Conservation (phyloP, 2,888 invertebrate species). For the Mesorhabditis sp. region DNA sequence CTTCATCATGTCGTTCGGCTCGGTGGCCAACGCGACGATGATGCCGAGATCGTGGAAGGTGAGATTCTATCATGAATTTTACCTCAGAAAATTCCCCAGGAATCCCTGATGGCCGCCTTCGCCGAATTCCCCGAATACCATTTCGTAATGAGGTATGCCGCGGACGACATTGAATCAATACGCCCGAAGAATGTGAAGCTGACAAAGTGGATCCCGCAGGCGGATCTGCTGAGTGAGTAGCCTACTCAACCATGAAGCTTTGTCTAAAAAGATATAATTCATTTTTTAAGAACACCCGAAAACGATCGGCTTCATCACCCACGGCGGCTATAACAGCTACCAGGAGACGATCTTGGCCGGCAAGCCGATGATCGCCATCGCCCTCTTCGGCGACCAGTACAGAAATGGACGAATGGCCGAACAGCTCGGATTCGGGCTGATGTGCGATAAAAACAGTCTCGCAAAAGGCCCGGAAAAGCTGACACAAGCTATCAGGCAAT, state of each 20-base stretch:
- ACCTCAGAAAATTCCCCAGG: constrained; percentile 25
- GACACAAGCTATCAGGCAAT: constrained; percentile 11
- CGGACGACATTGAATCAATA: constrained; percentile 18
- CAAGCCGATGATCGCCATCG: constrained; percentile 34
- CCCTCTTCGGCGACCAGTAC: constrained; percentile 39
- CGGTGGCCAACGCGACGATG: constrained; percentile 29
- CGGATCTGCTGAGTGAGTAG: constrained; percentile 28
- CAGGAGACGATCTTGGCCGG: constrained; percentile 38
- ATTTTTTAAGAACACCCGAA: constrained; percentile 68
- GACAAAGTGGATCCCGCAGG: constrained; percentile 45
- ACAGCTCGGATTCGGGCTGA: constrained; percentile 31
- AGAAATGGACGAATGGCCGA: constrained; percentile 36
- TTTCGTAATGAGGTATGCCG: constrained; percentile 35
- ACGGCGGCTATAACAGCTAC: constrained; percentile 71
- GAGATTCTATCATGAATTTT: constrained; percentile 9
- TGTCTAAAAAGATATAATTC: too few species aligned
- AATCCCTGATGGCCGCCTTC: constrained; percentile 20
- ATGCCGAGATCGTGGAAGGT: constrained; percentile 32
- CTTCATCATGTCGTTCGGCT: constrained; percentile 44
- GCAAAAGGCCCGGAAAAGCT: background rate
- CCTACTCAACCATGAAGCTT: too few species aligned
- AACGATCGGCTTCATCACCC: constrained; percentile 70
- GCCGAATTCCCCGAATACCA: constrained; percentile 32
- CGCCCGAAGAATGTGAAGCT: constrained; percentile 33
- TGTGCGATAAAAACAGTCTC: background rate